Evolutionary conservation across 2,797 vertebrate species (phyloP).

Genomic region (Pygocentrus nattereri): DNA sequence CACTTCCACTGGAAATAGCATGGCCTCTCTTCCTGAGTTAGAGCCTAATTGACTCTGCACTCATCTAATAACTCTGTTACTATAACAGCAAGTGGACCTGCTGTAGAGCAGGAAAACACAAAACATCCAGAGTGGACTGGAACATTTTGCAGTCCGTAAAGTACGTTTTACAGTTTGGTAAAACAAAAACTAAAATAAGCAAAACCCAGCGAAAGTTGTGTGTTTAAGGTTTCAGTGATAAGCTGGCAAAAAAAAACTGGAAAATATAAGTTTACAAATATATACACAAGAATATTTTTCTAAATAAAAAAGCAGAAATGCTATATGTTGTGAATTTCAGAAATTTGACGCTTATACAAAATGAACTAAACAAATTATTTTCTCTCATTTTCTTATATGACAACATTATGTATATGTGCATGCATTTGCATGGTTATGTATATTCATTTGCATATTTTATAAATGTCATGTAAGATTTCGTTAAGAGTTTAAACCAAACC

Average conservation of each 20-base stretch:
- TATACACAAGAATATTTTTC: too few species aligned
- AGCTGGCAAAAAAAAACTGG: not conserved
- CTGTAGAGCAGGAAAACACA: constrained; percentile 36
- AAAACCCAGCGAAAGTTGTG: not conserved
- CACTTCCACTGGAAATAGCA: not conserved
- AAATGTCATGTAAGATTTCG: not conserved
- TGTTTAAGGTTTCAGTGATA: too few species aligned
- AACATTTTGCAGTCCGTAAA: not conserved
- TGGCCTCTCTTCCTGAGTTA: constrained; percentile 13
- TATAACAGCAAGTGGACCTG: not conserved
- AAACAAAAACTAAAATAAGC: not conserved
- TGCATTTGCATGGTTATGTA: too few species aligned
- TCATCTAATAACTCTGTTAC: not conserved
- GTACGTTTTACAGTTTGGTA: not conserved
- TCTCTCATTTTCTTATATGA: too few species aligned
- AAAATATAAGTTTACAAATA: not conserved
- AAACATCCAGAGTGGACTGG: not conserved
- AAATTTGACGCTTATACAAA: too few species aligned
- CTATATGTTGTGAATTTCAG: too few species aligned
- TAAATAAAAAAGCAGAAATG: too few species aligned
- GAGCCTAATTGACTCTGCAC: not conserved
- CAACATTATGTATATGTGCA: too few species aligned
- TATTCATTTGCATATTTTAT: constrained; percentile 21
- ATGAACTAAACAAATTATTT: too few species aligned
- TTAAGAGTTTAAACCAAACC: constrained; percentile 6